Evolutionary conservation across 2,113 vertebrate species (phyloP).

Genomic region (Alaudala cheleensis): DNA sequence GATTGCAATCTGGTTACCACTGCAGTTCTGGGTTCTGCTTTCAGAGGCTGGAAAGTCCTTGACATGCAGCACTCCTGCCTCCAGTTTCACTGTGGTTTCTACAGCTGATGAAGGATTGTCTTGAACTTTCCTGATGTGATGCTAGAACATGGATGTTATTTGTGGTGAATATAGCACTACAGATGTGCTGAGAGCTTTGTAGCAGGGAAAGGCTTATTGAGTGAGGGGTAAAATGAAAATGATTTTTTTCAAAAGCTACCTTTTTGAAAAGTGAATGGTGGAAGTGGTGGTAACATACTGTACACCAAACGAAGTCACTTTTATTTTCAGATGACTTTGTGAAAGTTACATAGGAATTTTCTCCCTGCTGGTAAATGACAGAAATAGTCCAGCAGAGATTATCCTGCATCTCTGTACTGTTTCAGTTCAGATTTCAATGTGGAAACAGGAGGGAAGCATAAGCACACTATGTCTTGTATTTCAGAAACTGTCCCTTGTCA

Average conservation of each 20-base stretch:
- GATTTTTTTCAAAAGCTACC: not conserved
- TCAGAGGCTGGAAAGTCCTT: constrained; percentile 73
- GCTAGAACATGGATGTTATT: not conserved
- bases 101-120: constrained; percentile 63
- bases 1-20: constrained; percentile 23
- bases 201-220: not conserved
- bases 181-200: not conserved
- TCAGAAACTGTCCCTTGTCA: not conserved
- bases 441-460: not conserved
- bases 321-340: not conserved
- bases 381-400: not conserved
- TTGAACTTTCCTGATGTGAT: constrained; percentile 29
- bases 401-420: not conserved
- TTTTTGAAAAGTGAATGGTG: not conserved
- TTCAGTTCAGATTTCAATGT: not conserved
- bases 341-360: not conserved
- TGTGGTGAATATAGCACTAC: not conserved
- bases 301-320: fast-evolving
- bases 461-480: not conserved
- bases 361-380: not conserved
- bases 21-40: constrained; percentile 46
- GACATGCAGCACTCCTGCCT: constrained; percentile 45
- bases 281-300: not conserved
- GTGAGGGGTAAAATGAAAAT: not conserved
- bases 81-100: constrained; percentile 64